phyloP scores from a whole-genome alignment of 2,797 vertebrate species.

The Danio choprae region DNA sequence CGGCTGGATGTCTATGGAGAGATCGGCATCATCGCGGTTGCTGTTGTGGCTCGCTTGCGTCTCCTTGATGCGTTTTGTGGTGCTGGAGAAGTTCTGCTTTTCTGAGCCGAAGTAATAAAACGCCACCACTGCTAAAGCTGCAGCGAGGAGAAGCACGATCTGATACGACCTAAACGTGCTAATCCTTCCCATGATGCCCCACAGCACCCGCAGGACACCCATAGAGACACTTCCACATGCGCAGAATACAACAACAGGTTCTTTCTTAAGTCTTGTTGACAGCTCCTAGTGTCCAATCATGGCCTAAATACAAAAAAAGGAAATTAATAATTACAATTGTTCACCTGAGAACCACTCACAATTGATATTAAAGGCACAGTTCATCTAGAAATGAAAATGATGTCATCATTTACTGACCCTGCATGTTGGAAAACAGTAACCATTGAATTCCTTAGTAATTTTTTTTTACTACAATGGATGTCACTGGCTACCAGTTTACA shows the following conservation, averaged over 20 bases:
- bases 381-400: too few relatives aligned
- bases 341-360: not conserved
- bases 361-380: too few relatives aligned
- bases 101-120: constrained; percentile 93
- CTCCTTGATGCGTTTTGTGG: constrained; percentile 88
- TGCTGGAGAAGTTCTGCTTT: constrained; percentile 91
- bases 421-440: too few relatives aligned
- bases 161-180: constrained; percentile 86
- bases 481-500: too few relatives aligned
- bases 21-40: constrained; percentile 81
- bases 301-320: not conserved
- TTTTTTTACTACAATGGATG: too few relatives aligned
- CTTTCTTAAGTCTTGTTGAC: not conserved
- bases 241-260: not conserved
- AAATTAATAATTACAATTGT: not conserved
- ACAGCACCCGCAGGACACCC: constrained; percentile 72
- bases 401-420: too few relatives aligned
- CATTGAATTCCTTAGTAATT: too few relatives aligned
- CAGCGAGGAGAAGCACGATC: constrained; percentile 82
- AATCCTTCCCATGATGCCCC: constrained; percentile 80
- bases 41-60: constrained; percentile 77
- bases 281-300: not conserved
- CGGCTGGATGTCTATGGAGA: constrained; percentile 70
- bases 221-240: constrained; percentile 63
- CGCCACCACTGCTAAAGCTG: constrained; percentile 86